These are phyloP conservation scores for Pandemis heparana DNA, from an alignment of 2,888 invertebrate species.

Conservation along the genomic window DNA sequence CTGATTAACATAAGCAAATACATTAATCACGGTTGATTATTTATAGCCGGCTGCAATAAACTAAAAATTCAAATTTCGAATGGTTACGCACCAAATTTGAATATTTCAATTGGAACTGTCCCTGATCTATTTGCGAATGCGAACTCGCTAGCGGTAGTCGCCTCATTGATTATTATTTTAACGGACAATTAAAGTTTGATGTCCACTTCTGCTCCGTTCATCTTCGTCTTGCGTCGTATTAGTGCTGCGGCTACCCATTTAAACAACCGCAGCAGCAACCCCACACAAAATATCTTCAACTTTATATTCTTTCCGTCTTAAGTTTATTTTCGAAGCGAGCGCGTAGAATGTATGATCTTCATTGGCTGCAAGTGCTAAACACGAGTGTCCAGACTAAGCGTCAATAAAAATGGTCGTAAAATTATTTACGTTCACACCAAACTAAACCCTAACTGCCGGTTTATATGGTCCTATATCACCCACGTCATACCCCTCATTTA, in stretches of 20 bases:
- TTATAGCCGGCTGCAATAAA: constrained; percentile 48
- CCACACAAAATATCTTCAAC: constrained; percentile 48
- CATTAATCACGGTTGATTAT: constrained; percentile 64
- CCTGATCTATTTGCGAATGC: constrained; percentile 69
- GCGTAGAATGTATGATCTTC: constrained; percentile 62
- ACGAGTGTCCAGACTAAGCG: constrained; percentile 82
- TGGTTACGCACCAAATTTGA: constrained; percentile 29
- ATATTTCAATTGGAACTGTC: constrained; percentile 12
- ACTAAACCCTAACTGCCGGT: constrained; percentile 55
- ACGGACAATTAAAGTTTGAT: constrained; percentile 85
- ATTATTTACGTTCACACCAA: constrained; percentile 52
- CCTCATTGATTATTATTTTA: constrained; percentile 85
- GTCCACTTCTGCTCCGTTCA: constrained; percentile 82
- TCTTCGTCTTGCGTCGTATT: constrained; percentile 74
- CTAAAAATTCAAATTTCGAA: constrained; percentile 50
- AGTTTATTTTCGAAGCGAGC: constrained; percentile 56
- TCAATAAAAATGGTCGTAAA: constrained; percentile 85
- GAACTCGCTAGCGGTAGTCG: constrained; percentile 70
- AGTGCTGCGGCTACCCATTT: constrained; percentile 50
- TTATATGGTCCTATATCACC: constrained; percentile 56
- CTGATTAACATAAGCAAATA: constrained; percentile 26
- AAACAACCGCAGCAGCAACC: constrained; percentile 46
- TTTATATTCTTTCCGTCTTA: constrained; percentile 54
- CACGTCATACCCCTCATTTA: constrained; percentile 50
- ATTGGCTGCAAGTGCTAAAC: constrained; percentile 68